Percentiles rank a stretch among this genome's conserved stretches.
These are phyloP conservation scores for Hypomesus transpacificus DNA, from an alignment of 2,113 vertebrate species.

Conservation along the genomic window DNA sequence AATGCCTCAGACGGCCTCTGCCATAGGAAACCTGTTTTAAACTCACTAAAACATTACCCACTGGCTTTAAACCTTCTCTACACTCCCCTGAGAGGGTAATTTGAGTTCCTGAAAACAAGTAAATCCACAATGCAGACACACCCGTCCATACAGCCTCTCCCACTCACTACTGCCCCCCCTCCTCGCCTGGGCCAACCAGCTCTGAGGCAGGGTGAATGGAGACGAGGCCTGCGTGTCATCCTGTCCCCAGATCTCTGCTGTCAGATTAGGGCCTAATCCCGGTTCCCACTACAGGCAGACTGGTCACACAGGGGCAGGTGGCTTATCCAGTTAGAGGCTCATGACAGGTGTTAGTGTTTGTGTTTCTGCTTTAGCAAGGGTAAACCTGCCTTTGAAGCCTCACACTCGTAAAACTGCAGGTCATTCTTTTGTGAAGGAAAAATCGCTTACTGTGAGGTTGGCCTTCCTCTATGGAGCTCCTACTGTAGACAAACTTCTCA, in stretches of 20 bases:
- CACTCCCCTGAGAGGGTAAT: constrained; percentile 19
- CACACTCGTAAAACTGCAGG: constrained; percentile 3
- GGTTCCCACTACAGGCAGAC: constrained; percentile 27
- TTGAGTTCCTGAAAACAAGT: constrained; percentile 62
- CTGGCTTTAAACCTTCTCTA: constrained; percentile 28
- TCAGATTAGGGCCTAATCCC: constrained; percentile 45
- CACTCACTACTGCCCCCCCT: background rate
- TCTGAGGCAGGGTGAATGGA: background rate
- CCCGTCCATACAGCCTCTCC: constrained; percentile 43
- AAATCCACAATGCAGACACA: constrained; percentile 16
- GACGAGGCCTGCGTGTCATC: constrained; percentile 17
- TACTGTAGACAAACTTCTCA: background rate
- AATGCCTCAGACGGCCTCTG: constrained; percentile 33
- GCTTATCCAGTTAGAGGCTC: constrained; percentile 55
- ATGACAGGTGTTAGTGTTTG: constrained; percentile 59
- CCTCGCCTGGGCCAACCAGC: background rate
- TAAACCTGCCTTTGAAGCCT: constrained; percentile 18
- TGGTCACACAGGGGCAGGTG: constrained; percentile 35
- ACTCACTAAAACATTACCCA: constrained; percentile 19
- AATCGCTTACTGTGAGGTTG: background rate
- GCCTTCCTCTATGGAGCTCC: constrained; percentile 13
- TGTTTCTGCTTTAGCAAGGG: constrained; percentile 33
- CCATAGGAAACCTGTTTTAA: constrained; percentile 49
- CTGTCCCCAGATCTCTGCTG: constrained; percentile 23
- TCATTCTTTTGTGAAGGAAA: background rate